Base-by-base conservation (phyloP, 2,888 invertebrate genomes). In the Synanthedon tipuliformis region DNA sequence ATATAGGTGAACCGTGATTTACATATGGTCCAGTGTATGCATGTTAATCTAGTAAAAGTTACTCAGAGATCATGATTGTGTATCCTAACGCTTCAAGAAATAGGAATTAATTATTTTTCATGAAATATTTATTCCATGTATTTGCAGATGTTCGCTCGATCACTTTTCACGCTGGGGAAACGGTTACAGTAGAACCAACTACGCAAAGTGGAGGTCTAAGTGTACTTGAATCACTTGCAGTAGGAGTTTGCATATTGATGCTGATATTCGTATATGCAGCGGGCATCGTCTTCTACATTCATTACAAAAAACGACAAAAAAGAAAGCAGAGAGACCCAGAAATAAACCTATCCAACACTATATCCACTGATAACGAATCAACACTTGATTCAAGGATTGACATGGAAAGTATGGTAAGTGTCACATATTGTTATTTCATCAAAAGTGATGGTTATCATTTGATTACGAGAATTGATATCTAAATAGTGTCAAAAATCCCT, bases 221-320 rank as follows among this genome's bases (percentile, higher is more conserved):
- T 52, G 89, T 92, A n/a, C 88, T 92, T 12, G 95, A 95, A 72
- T 92, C 94, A 54, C 89, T 94, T 11, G 94, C 94, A 0, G 94
- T 95, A 50, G 95, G 94, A 7, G 89, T 94, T 12, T 94, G 94
- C 59, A 93, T 94, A 3, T 88, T 95, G 5, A 86, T 95, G 59
- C 78, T 95, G 50, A 92, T 94, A 0, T 88, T 95, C 53, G 92
- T 95, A 56, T 95, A 95, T 71, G 93, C 95, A 3, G 93, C 94
- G 0, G 95, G 95, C 1, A 94, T 95, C 5, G 92, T 94, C 53
- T 89, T 95, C 53, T 95, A 95, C 68, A 78, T 95, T 13, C 93
- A 94, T 71, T 90, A 94, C 53, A 89, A 91, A 56, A 90, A 89
- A 64, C 90, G 91, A 58, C 92, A 91, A 66, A 89, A 90, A 52